Evolutionary conservation across 2,888 invertebrate genomes (phyloP), one percentile per base, ranked within the genome.

Genomic region (Coelopa pilipes): DNA sequence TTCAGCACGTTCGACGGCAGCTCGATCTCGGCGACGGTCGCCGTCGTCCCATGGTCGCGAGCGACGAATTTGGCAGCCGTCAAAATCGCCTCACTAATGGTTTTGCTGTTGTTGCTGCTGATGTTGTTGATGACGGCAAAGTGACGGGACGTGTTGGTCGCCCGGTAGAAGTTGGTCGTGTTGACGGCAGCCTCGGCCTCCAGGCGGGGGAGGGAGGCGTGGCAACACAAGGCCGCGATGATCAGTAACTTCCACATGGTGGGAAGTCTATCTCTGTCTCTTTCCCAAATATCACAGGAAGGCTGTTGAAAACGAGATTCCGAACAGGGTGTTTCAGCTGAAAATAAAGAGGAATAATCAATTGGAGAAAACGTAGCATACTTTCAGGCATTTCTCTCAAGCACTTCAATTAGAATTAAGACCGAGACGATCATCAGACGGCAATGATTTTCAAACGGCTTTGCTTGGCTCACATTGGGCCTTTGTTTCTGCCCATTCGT

Each of bases 1-100:
- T 76, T 72, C 10, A 19, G 74, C 70, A 73, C 73, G 55, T 70
- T 75, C 19, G 46, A 57, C 17, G 45, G 45, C 45, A 46, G 21
- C 55, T 45, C 49, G 59, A 34, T 47, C 10, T 47, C 57, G 19
- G 24, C 49, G 47, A 21, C 34, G 46, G 47, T 11, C 50, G 55
- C 15, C n/a, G 15, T 49, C 7, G n/a, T 15, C 13, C 47, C 62
- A n/a, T n/a, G 24, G 24, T 50, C 34, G 55, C 67, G 45, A 10
- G 13, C 21, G 21, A 34, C 49, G 19, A 60, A 65, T 24, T 24
- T 17, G 13, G 57, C 17, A 7, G 49, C 45, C 10, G 10, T n/a
- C 4, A 55, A 4, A 21, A 21, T 34, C 11, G 55, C 59, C 19
- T 50, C 47, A 63, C 45, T 50, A 9, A 13, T 60, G 17, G 5